Evolutionary conservation across 2,797 vertebrate species (phyloP), one percentile per base, ranked within the genome.

Genomic region (Pteronotus mesoamericanus): DNA sequence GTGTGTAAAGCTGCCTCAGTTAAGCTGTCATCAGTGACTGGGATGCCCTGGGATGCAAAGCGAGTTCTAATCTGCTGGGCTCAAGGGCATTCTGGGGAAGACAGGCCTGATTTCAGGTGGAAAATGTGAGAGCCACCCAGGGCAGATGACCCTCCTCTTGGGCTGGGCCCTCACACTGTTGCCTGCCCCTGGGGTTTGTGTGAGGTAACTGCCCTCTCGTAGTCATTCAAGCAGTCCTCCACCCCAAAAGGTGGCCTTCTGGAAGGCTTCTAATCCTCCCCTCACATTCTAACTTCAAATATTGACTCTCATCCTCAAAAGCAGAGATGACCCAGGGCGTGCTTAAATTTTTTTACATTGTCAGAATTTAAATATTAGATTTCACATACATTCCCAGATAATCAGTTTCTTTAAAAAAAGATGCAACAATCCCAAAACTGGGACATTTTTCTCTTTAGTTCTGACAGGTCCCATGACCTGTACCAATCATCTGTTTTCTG

Each of bases 11-110:
- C 97, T 53, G 97, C 98, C 98, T 97, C 98, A 98, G 98, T 98
- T 98, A 98, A 98, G 98, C 98, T 98, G 98, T 98, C 95, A 97
- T 98, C 98, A 98, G 98, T 98, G 98, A 98, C 98, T 97, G 97
- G 98, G 98, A 98, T 97, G 98, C 98, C 42, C 94, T 96, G 96
- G 97, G 97, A 97, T 95, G 96, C 97, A 97, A 98, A 98, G 98
- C 98, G 98, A 97, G 98, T 98, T 98, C 98, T 96, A 91, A 98
- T 97, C 98, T 98, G 96, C 97, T 97, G 96, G 96, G 97, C 97
- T 75, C 78, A 97, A 97, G 95, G 97, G 97, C 96, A 91, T 98
- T 98, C 98, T 96, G 96, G 97, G 96, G 97, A 98, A 98, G 97
- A 98, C 94, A 97, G 98, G 97, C 98, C 97, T 97, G 90, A 96